Evolutionary conservation across 2,888 invertebrate species (phyloP).

Genomic region (Rhopalosiphum nymphaeae): DNA sequence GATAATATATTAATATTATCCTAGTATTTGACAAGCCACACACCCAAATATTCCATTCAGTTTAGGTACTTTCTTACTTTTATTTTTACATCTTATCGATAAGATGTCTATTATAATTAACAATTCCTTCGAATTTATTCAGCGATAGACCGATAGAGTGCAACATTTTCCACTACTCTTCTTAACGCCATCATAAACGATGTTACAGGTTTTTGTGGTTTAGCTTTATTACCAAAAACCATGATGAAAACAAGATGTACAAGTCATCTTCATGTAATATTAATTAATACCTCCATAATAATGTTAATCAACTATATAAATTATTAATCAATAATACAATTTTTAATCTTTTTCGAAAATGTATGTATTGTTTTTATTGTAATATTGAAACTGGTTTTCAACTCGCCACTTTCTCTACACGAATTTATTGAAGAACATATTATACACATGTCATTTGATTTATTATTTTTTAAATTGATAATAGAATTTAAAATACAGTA

Average conservation of each 20-base stretch:
- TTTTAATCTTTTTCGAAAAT: slow-evolving; percentile 29
- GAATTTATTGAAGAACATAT: background rate
- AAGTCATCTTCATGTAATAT: background rate
- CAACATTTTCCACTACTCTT: background rate
- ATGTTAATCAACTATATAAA: background rate
- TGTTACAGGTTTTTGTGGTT: background rate
- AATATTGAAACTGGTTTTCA: slow-evolving; percentile 38
- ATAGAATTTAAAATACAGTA: background rate
- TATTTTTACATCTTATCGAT: background rate
- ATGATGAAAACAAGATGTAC: background rate
- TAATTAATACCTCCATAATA: background rate
- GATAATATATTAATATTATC: background rate
- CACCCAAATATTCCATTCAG: background rate
- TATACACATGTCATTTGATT: background rate
- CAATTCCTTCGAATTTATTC: background rate
- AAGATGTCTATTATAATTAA: background rate
- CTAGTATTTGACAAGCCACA: background rate
- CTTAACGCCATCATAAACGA: background rate
- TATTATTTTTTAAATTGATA: slow-evolving; percentile 4
- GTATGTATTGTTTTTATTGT: slow-evolving; percentile 13
- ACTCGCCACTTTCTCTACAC: slow-evolving; percentile 26
- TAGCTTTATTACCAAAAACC: background rate
- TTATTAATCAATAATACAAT: background rate
- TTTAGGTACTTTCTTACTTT: background rate
- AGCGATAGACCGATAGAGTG: background rate